phyloP scores from a whole-genome alignment of 2,113 vertebrate genomes.

The Gorsachius goisagi region DNA sequence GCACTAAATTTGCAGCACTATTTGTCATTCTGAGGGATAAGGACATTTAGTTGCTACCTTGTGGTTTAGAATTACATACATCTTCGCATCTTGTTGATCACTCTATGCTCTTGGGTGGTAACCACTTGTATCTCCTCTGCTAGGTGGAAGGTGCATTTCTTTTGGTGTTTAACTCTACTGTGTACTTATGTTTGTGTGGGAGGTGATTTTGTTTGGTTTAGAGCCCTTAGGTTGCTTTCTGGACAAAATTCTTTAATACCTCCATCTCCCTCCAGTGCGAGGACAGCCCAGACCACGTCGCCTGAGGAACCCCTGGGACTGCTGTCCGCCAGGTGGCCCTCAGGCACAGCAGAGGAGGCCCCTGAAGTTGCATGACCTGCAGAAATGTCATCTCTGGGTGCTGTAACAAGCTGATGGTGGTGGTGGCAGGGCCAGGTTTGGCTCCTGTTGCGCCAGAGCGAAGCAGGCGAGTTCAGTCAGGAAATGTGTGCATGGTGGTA shows the following conservation, averaged over 20 bases:
- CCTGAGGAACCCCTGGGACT: rapidly evolving
- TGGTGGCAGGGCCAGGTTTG: not conserved
- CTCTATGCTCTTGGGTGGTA: not conserved
- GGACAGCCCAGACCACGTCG: rapidly evolving
- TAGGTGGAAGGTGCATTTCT: not conserved
- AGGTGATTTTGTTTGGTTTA: not conserved
- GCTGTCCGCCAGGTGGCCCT: not conserved
- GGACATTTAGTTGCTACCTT: not conserved
- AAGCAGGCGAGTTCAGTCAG: not conserved
- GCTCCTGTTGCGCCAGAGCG: not conserved
- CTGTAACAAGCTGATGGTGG: rapidly evolving
- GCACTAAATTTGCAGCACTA: too few relatives aligned
- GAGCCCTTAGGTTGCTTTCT: not conserved
- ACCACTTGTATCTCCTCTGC: not conserved
- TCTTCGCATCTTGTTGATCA: not conserved
- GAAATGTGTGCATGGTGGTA: rapidly evolving
- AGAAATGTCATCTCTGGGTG: not conserved
- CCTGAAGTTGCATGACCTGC: rapidly evolving
- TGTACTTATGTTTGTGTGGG: not conserved
- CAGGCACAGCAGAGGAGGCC: not conserved
- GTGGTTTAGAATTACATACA: not conserved
- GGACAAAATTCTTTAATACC: not conserved
- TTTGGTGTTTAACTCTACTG: rapidly evolving
- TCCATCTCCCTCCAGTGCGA: not conserved
- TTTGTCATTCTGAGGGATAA: not conserved